These are phyloP conservation scores for Fragum sueziense DNA, from an alignment of 2,888 invertebrate species.

Conservation along the genomic window DNA sequence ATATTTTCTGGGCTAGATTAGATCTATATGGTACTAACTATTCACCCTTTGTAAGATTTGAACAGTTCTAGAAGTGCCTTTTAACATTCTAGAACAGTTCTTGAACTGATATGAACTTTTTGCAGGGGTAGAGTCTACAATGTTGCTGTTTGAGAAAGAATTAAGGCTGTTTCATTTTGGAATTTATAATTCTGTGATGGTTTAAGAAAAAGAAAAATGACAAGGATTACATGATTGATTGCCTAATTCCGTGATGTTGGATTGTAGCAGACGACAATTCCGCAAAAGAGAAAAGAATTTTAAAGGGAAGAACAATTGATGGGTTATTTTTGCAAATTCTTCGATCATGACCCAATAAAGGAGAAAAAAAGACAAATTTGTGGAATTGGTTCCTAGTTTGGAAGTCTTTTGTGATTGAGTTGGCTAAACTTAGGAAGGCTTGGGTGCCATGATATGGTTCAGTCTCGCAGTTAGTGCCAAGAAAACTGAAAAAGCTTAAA, in stretches of 20 bases:
- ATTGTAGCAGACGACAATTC: constrained; percentile 14
- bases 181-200: too few relatives aligned
- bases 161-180: not conserved
- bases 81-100: too few relatives aligned
- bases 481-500: too few relatives aligned
- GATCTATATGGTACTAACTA: too few relatives aligned
- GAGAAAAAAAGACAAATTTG: not conserved
- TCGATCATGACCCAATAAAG: constrained; percentile 15
- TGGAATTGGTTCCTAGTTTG: not conserved
- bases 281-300: constrained; percentile 1
- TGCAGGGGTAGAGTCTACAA: too few relatives aligned
- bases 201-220: constrained; percentile 3
- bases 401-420: not conserved
- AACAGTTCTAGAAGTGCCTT: too few relatives aligned
- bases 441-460: too few relatives aligned
- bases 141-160: not conserved
- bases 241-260: constrained; percentile 7
- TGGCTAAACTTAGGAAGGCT: not conserved
- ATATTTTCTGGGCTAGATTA: not conserved
- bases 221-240: constrained; percentile 9
- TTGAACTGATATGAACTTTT: too few relatives aligned
- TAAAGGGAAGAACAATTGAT: constrained; percentile 12
- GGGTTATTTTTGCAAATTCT: constrained; percentile 25
- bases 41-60: not conserved
- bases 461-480: too few relatives aligned